A percentile compares a stretch with the other conserved stretches of the same genome.
phyloP scores from a whole-genome alignment of 2,888 invertebrate species.

The Dryococelus australis region DNA sequence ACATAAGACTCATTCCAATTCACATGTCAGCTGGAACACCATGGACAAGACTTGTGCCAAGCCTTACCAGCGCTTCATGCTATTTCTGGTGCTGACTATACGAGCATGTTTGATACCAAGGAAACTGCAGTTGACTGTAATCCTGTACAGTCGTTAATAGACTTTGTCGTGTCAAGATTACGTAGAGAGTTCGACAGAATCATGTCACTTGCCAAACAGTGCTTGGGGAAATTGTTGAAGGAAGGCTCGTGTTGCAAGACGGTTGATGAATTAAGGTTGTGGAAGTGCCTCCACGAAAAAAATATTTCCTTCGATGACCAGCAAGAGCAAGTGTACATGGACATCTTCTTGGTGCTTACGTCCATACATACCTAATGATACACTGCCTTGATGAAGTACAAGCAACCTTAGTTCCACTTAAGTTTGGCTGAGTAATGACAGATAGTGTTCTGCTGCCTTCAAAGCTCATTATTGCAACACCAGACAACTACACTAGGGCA shows the following conservation, averaged over 20 bases:
- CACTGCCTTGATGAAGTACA: not conserved
- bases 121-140: not conserved
- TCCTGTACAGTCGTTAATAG: not conserved
- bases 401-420: not conserved
- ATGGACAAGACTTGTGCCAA: no score
- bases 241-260: not conserved
- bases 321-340: not conserved
- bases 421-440: not conserved
- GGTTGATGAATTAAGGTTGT: not conserved
- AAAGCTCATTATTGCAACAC: not conserved
- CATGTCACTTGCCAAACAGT: not conserved
- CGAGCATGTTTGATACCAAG: not conserved
- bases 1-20: not conserved
- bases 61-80: no score
- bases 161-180: not conserved
- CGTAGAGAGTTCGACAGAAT: not conserved
- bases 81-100: not conserved
- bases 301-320: not conserved
- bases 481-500: no score
- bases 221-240: not conserved
- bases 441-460: not conserved
- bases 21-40: no score
- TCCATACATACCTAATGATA: not conserved
- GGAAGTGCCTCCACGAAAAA: not conserved
- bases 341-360: not conserved